Evolutionary conservation across 2,797 vertebrate species (phyloP), one percentile per base, ranked within the genome.

Genomic region (Notolabrus celidotus): DNA sequence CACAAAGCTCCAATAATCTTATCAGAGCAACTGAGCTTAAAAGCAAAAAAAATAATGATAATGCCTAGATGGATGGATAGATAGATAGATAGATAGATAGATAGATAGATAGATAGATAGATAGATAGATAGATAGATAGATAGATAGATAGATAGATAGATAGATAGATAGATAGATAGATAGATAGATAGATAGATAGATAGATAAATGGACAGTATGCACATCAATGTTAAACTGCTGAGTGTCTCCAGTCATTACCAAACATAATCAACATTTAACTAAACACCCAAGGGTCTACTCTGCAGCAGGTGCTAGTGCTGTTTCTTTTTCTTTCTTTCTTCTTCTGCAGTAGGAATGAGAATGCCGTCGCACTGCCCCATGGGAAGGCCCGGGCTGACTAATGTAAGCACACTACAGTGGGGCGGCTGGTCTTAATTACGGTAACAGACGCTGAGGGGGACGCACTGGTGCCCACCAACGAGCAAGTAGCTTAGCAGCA

Each of bases 191-290:
- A 53, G 42, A 47, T 17, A 56, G 42, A 46, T 33, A 46, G 38
- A 49, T 23, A 51, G 34, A 68, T 10, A 45, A 45, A 55, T 25
- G 51, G 62, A 61, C 12, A 54, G 69, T n/a, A n/a, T n/a, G n/a
- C n/a, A n/a, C n/a, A n/a, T n/a, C n/a, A n/a, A n/a, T n/a, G n/a
- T n/a, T n/a, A n/a, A n/a, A 53, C 33, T 2, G 54, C 42, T 62
- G 71, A 61, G 43, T 47, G 29, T 86, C 76, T 67, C n/a, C 61
- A 73, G 53, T 56, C 77, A 90, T 91, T 90, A 87, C 79, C 82
- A 85, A 87, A 87, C 64, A 87, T 90, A 88, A 92, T 91, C 87
- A 89, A 85, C 84, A 86, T 81, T 89, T 87, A 91, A 84, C 76
- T 68, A 74, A 88, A 82, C 81, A 88, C 88, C 87, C 82, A 31